A percentile compares a stretch with the other conserved stretches of the same genome.
Conservation (phyloP, 2,888 invertebrate genomes). For the Sphinx pinastri region DNA sequence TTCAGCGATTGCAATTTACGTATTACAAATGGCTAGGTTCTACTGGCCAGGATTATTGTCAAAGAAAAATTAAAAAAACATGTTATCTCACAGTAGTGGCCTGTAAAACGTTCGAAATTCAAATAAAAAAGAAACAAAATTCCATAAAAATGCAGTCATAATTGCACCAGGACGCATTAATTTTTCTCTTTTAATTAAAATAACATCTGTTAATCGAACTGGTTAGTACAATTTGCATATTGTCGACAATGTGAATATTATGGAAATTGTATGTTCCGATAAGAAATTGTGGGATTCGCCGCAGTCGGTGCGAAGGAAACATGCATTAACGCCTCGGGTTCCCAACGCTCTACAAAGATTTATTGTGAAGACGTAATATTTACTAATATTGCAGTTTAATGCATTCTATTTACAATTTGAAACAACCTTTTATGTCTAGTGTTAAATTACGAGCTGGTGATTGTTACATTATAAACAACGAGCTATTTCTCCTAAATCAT, state of each 20-base stretch:
- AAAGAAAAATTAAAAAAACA: neutral
- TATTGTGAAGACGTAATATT: slow-evolving; percentile 7
- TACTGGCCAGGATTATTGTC: neutral
- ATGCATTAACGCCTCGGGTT: slow-evolving; percentile 24
- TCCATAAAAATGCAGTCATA: neutral
- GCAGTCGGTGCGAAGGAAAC: slow-evolving; percentile 28
- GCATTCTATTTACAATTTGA: neutral
- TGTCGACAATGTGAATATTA: slow-evolving; percentile 35
- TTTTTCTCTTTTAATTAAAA: slow-evolving; percentile 43
- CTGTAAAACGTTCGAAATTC: neutral
- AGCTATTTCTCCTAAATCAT: no score
- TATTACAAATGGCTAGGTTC: neutral
- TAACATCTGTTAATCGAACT: slow-evolving; percentile 42
- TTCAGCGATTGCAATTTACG: neutral
- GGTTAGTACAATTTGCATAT: slow-evolving; percentile 37
- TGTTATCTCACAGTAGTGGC: neutral
- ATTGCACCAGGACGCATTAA: neutral
- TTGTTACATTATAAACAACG: neutral
- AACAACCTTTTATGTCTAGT: neutral
- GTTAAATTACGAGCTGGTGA: neutral
- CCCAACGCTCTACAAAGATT: slow-evolving; percentile 12
- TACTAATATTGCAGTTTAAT: slow-evolving; percentile 2
- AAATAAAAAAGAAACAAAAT: neutral
- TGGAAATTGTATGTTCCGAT: slow-evolving; percentile 28
- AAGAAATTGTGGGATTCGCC: slow-evolving; percentile 32